A percentile compares a stretch with the other conserved stretches of the same genome.
Conservation (phyloP, 2,888 invertebrate genomes). For the Rhagonycha lutea region DNA sequence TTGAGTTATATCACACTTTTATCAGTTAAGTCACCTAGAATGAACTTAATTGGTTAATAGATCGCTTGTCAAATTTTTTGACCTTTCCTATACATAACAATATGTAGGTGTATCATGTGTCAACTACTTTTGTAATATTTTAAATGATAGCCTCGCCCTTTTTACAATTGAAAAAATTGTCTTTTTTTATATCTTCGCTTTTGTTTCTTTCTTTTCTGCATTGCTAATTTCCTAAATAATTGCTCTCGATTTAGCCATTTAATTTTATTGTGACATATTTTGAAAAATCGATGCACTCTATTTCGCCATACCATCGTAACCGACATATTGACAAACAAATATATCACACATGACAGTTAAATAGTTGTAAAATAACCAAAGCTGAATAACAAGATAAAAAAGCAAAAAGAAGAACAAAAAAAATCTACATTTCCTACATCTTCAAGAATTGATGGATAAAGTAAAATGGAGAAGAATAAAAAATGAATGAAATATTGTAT, state of each 20-base stretch:
- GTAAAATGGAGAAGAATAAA: neutral
- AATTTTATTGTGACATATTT: neutral
- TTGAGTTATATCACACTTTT: neutral
- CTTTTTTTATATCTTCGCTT: neutral
- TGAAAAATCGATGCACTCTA: neutral
- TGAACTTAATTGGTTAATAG: neutral
- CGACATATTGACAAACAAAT: neutral
- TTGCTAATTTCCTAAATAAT: neutral
- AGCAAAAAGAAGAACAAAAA: neutral
- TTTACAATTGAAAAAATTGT: neutral
- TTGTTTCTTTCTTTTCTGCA: neutral
- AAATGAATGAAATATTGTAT: neutral
- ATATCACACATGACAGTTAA: neutral
- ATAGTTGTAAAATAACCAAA: neutral
- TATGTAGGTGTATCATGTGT: neutral
- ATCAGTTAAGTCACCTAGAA: neutral
- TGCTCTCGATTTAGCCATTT: neutral
- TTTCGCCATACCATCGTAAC: neutral
- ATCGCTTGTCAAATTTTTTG: slow-evolving; percentile 2
- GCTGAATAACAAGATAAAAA: neutral
- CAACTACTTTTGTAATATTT: neutral
- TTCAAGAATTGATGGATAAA: neutral
- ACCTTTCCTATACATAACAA: neutral
- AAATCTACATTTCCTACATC: neutral
- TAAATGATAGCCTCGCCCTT: neutral